These are phyloP conservation scores for Dendrophyllia cribrosa DNA, from an alignment of 64 coral and sea anemone species.

Conservation along the genomic window DNA sequence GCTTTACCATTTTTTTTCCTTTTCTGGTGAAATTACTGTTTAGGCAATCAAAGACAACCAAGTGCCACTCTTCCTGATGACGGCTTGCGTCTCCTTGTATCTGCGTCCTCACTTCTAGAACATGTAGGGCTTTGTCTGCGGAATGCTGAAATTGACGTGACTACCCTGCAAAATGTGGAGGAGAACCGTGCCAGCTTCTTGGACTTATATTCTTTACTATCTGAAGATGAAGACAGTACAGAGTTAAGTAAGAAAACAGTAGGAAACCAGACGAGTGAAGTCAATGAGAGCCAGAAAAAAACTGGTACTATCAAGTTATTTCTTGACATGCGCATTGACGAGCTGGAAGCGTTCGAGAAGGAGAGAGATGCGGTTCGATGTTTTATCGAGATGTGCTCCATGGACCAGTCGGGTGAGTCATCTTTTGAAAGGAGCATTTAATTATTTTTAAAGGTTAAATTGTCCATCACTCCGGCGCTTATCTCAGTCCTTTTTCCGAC, in stretches of 20 bases:
- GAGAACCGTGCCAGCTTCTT: neutral
- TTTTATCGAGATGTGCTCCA: constrained; percentile 2
- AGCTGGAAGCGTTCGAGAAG: constrained; percentile 31
- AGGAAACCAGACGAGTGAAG: neutral
- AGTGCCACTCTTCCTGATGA: neutral
- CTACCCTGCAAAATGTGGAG: neutral
- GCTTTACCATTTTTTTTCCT: too few relatives aligned
- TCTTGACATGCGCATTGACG: constrained; percentile 32
- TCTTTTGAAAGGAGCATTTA: too few relatives aligned
- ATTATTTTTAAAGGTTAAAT: too few relatives aligned
- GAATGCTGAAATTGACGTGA: neutral
- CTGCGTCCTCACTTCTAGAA: neutral
- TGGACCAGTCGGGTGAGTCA: neutral
- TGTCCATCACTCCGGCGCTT: too few relatives aligned
- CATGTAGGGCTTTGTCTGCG: neutral
- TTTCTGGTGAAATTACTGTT: neutral
- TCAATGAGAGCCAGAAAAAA: neutral
- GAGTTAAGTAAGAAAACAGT: neutral
- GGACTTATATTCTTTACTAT: constrained; percentile 6
- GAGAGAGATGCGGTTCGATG: neutral
- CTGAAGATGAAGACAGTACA: too few relatives aligned
- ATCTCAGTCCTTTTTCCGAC: too few relatives aligned
- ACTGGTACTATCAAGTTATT: neutral
- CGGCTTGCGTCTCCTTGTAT: constrained; percentile 1
- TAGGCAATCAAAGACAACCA: neutral